Conservation (phyloP, 2,113 vertebrate genomes). For the Lethenteron camtschaticum region DNA sequence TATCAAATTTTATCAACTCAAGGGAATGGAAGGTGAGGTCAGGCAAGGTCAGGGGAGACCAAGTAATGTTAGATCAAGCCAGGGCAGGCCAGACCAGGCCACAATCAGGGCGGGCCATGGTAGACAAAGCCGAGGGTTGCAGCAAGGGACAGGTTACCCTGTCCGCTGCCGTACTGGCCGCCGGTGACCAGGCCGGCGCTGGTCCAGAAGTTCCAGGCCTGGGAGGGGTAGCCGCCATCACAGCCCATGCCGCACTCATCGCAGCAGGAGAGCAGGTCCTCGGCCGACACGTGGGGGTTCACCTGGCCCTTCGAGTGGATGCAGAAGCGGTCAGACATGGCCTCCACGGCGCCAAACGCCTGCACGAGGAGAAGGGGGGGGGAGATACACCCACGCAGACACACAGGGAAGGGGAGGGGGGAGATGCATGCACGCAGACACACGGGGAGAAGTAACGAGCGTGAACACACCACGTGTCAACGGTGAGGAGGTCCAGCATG, state of each 20-base stretch:
- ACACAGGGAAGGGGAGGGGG: too few relatives aligned
- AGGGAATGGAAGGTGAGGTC: too few relatives aligned
- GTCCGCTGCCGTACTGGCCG: slow-evolving; percentile 37
- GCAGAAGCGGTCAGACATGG: slow-evolving; percentile 68
- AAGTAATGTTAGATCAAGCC: too few relatives aligned
- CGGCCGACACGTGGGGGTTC: slow-evolving; percentile 57
- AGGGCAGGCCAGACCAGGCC: too few relatives aligned
- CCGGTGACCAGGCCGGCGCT: slow-evolving; percentile 54
- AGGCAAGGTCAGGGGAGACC: too few relatives aligned
- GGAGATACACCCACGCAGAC: not conserved
- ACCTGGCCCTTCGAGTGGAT: slow-evolving; percentile 34
- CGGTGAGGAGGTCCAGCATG: too few relatives aligned
- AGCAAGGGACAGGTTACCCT: not conserved
- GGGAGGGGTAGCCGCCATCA: slow-evolving; percentile 67
- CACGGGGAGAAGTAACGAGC: too few relatives aligned
- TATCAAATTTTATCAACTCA: too few relatives aligned
- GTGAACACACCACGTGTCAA: too few relatives aligned
- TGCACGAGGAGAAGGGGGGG: slow-evolving; percentile 12
- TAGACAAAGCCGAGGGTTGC: too few relatives aligned
- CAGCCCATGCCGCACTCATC: slow-evolving; percentile 64
- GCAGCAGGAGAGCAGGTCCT: slow-evolving; percentile 70
- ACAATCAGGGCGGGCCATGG: too few relatives aligned
- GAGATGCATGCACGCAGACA: too few relatives aligned
- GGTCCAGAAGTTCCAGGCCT: slow-evolving; percentile 66
- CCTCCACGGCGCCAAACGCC: slow-evolving; percentile 68